These are phyloP conservation scores for Aspidiotus rigidus DNA, from an alignment of 2,888 invertebrate species.

Conservation along the genomic window DNA sequence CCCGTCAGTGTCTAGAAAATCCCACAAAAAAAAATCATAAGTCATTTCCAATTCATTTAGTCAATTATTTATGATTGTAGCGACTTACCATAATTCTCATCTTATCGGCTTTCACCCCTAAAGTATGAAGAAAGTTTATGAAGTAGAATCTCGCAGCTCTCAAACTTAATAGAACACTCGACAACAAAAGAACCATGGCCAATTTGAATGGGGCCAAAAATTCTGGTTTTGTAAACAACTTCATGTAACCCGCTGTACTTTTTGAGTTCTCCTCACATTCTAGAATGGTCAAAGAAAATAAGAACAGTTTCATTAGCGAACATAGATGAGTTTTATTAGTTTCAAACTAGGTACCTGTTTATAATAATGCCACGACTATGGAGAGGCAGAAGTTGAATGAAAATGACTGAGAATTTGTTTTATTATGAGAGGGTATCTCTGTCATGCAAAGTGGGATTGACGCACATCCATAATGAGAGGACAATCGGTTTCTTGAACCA, in stretches of 20 bases:
- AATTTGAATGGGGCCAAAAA: conserved; percentile 19
- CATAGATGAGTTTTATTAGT: no score
- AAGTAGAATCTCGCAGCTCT: conserved; percentile 17
- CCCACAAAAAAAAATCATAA: not conserved
- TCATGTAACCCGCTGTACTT: not conserved
- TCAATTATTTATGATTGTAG: not conserved
- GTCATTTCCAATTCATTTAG: not conserved
- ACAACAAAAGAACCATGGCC: conserved; percentile 3
- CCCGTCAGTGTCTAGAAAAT: conserved; percentile 13
- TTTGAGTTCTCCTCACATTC: no score
- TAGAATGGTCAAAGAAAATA: no score
- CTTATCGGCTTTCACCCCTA: conserved; percentile 9
- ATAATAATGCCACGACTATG: no score
- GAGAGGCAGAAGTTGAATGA: no score
- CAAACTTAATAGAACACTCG: conserved; percentile 9
- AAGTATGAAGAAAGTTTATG: not conserved
- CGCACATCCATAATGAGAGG: no score
- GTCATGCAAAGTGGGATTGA: no score
- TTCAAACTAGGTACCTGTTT: no score
- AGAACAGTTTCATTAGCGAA: no score
- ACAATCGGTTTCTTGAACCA: no score
- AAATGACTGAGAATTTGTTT: no score
- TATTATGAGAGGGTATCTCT: no score
- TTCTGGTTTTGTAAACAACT: conserved; percentile 13
- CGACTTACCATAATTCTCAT: conserved; percentile 20